phyloP scores from a whole-genome alignment of 2,113 vertebrate species.

The Mastomys coucha region DNA sequence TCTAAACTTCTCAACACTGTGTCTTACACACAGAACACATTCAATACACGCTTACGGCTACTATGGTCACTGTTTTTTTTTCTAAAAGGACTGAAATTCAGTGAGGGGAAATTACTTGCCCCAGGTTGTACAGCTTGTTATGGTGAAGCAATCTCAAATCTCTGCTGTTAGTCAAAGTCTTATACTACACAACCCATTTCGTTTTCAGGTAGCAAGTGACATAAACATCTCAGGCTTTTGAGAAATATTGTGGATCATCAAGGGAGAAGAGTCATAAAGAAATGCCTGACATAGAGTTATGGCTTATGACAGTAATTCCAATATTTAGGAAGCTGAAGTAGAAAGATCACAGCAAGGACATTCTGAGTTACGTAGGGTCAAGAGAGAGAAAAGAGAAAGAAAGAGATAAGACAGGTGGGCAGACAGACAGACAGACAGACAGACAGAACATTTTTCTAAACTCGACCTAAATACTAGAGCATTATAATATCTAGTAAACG shows the following conservation, averaged over 20 bases:
- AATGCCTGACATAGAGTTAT: not conserved
- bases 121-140: not conserved
- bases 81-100: constrained; percentile 19
- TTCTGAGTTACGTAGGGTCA: not conserved
- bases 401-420: not conserved
- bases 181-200: not conserved
- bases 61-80: constrained; percentile 21
- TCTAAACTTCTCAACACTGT: constrained; percentile 24
- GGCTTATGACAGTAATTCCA: not conserved
- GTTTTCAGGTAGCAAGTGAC: constrained; percentile 3
- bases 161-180: constrained; percentile 5
- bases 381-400: not conserved
- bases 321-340: not conserved
- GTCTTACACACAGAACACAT: not conserved
- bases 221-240: not conserved
- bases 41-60: not conserved
- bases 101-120: not conserved
- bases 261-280: constrained; percentile 14
- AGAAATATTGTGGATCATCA: constrained; percentile 31
- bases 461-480: not conserved
- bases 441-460: not conserved
- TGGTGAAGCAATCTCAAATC: not conserved
- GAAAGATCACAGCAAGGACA: not conserved
- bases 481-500: not conserved
- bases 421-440: too few species aligned